Evolutionary conservation across 2,113 vertebrate genomes (phyloP), one percentile per base, ranked within the genome.

Genomic region (Edolisoma coerulescens): DNA sequence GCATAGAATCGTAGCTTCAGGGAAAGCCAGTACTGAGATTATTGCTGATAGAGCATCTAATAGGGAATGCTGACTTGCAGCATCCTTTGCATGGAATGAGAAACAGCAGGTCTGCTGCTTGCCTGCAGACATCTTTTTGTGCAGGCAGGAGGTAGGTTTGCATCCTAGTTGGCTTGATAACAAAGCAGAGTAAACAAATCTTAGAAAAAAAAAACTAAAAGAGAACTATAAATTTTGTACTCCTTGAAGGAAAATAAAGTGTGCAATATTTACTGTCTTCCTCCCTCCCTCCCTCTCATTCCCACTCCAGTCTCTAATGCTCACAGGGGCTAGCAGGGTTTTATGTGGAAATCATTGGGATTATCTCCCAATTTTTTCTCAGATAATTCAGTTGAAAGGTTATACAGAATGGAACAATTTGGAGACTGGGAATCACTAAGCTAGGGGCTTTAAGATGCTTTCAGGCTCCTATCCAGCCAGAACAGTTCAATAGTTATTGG

Each of bases 371-470:
- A 24, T 83, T 59, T 59, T 96, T 94, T 94, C 95, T 97, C 96
- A 96, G 95, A 96, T 97, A 96, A 97, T 97, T 97, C 96, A 97
- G 69, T 90, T 59, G 86, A 94, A 93, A 87, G 64, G 75, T 84
- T 84, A n/a, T 64, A 93, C 28, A 69, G 80, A 90, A 79, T 70
- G 24, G 16, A 76, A 69, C 10, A 12, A 42, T 89, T 94, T 90
- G 50, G 13, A 95, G 30, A 44, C 81, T 92, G 70, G 54, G 76
- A 87, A 84, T 89, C 53, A 37, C 37, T 68, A 74, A 95, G 77
- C 89, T 56, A 24, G 28, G 56, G 71, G 77, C 45, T 96, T 89
- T 84, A 78, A 82, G 87, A 71, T 81, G 44, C 71, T 74, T 23
- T 1, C 68, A 87, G 67, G 76, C 89, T 94, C 59, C 84, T 81